These are phyloP conservation scores for Eidolon helvum DNA, from an alignment of 2,113 vertebrate species.

Conservation along the genomic window DNA sequence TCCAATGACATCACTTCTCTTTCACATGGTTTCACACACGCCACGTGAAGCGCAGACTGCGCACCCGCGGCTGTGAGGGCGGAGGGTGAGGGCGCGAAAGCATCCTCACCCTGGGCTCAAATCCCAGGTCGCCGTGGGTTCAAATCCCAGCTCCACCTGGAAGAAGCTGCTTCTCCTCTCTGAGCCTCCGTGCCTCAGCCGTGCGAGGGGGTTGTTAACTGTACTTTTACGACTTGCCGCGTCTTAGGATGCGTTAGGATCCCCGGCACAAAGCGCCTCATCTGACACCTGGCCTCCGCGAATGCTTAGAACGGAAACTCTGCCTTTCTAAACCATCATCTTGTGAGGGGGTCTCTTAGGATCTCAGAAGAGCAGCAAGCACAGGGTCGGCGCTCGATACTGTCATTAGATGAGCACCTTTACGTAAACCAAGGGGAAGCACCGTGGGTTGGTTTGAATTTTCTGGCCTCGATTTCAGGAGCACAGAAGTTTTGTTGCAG, in stretches of 20 bases:
- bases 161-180: background rate
- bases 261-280: background rate
- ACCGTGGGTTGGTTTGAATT: background rate
- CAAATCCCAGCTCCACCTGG: background rate
- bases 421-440: too few relatives aligned
- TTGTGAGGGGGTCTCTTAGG: background rate
- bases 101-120: background rate
- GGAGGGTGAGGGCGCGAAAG: fast-evolving
- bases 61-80: background rate
- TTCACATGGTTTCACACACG: background rate
- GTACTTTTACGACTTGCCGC: background rate
- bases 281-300: too few relatives aligned
- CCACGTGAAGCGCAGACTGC: background rate
- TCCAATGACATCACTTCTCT: background rate
- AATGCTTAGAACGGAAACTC: background rate
- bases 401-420: background rate
- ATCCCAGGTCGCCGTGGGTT: background rate
- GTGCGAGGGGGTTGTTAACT: too few relatives aligned
- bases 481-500: background rate
- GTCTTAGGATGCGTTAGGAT: background rate
- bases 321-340: background rate
- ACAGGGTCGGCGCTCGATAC: fast-evolving
- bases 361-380: background rate
- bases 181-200: background rate
- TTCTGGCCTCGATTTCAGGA: background rate